Evolutionary conservation across 1,140 invertebrate species (phyloP).

Genomic region (Trialeurodes vaporariorum): DNA sequence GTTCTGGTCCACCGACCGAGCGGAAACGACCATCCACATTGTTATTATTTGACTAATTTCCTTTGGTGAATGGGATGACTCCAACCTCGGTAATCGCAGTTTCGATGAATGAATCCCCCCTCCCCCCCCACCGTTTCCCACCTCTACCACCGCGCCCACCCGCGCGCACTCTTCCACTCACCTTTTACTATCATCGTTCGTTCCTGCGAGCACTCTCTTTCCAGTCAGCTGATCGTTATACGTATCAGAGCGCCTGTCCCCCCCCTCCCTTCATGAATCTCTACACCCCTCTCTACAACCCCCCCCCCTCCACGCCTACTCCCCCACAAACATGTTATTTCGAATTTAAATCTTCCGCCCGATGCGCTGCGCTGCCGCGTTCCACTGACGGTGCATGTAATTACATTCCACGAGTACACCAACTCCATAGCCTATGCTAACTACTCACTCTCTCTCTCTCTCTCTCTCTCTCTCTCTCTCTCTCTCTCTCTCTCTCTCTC

Average conservation of each 20-base stretch:
- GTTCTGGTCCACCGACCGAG: neutral
- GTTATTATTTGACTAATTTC: slow-evolving; percentile 1
- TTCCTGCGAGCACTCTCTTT: no score
- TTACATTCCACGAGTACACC: neutral
- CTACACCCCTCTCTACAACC: no score
- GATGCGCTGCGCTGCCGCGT: neutral
- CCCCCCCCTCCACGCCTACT: no score
- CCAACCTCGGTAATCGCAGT: neutral
- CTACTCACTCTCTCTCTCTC: no score
- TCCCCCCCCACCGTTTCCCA: neutral
- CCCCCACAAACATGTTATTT: no score
- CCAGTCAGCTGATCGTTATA: neutral
- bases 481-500: no score
- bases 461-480: no score
- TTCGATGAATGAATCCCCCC: neutral
- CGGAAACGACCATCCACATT: neutral
- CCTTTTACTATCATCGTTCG: no score
- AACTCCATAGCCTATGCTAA: neutral
- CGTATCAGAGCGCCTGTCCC: neutral
- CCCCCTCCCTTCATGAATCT: neutral
- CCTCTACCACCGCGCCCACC: no score
- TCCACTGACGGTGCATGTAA: neutral
- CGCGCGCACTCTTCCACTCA: no score
- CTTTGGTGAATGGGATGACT: neutral
- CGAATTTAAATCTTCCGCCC: neutral